Evolutionary conservation across 1,140 invertebrate species (phyloP).

Genomic region (Pteromalus puparum): DNA sequence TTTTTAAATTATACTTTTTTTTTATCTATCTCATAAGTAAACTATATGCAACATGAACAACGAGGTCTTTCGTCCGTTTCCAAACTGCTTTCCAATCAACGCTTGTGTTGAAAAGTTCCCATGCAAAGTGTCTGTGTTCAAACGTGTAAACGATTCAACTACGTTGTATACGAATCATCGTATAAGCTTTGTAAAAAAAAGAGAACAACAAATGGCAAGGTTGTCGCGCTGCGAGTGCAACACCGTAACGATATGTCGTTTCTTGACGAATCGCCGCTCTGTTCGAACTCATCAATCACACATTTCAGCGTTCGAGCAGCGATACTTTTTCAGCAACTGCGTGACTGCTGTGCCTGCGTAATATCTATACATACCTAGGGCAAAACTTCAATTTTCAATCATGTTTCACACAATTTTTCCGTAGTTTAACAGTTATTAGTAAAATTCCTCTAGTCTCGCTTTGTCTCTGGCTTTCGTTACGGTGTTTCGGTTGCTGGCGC

Average conservation of each 20-base stretch:
- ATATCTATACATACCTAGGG: not conserved
- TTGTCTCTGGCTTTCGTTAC: not conserved
- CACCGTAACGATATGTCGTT: not conserved
- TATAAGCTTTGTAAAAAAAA: not conserved
- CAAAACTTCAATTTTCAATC: slow-evolving; percentile 3
- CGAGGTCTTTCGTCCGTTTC: slow-evolving; percentile 20
- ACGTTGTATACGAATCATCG: too few species aligned
- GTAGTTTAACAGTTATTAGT: not conserved
- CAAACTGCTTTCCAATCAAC: not conserved
- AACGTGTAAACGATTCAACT: not conserved
- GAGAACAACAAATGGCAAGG: too few species aligned
- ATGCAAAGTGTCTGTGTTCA: not conserved
- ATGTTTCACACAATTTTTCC: not conserved
- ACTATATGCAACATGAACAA: not conserved
- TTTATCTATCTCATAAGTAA: slow-evolving; percentile 27
- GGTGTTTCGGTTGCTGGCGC: not conserved
- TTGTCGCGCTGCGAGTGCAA: not conserved
- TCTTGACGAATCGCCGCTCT: not conserved
- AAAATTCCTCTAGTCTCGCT: not conserved
- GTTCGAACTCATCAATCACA: slow-evolving; percentile 28
- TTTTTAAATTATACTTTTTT: slow-evolving; percentile 21
- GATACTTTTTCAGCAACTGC: slow-evolving; percentile 8
- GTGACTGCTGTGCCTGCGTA: not conserved
- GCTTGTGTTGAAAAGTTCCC: too few species aligned
- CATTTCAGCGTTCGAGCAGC: slow-evolving; percentile 16